Evolutionary conservation across 2,797 vertebrate genomes (phyloP).

Genomic region (Petrocephalus schoutedeni): DNA sequence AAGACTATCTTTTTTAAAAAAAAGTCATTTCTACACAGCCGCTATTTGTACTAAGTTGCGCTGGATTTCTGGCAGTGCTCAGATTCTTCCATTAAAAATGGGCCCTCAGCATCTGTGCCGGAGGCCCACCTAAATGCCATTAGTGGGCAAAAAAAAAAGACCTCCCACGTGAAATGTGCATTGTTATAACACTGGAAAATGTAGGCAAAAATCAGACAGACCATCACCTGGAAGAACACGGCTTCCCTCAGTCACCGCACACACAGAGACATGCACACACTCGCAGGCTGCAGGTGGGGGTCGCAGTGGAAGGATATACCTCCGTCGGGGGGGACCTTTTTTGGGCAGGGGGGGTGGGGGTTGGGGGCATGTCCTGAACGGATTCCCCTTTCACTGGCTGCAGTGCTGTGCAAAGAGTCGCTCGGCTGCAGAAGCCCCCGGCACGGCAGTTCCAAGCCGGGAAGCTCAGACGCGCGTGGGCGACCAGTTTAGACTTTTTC

Average conservation of each 20-base stretch:
- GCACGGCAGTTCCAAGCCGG: slow-evolving; percentile 3
- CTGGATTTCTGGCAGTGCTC: slow-evolving; percentile 28
- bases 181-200: neutral
- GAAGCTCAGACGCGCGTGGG: slow-evolving; percentile 35
- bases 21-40: neutral
- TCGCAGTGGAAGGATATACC: neutral
- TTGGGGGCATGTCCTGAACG: neutral
- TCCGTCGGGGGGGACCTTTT: slow-evolving; percentile 15
- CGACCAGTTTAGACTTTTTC: slow-evolving; percentile 35
- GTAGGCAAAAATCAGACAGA: neutral
- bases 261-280: neutral
- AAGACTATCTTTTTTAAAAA: neutral
- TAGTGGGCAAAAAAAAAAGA: neutral
- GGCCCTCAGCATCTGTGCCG: neutral
- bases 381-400: slow-evolving; percentile 28
- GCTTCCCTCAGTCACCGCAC: neutral
- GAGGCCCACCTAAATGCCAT: neutral
- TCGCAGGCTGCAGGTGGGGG: neutral
- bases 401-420: slow-evolving; percentile 14
- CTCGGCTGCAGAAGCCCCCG: neutral
- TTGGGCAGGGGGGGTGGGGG: neutral
- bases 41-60: neutral
- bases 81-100: neutral
- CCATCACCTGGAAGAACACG: neutral
- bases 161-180: neutral